A percentile compares a stretch with the other conserved stretches of the same genome.
Evolutionary conservation across 2,113 vertebrate species (phyloP).

Genomic region (Elachura formosa): DNA sequence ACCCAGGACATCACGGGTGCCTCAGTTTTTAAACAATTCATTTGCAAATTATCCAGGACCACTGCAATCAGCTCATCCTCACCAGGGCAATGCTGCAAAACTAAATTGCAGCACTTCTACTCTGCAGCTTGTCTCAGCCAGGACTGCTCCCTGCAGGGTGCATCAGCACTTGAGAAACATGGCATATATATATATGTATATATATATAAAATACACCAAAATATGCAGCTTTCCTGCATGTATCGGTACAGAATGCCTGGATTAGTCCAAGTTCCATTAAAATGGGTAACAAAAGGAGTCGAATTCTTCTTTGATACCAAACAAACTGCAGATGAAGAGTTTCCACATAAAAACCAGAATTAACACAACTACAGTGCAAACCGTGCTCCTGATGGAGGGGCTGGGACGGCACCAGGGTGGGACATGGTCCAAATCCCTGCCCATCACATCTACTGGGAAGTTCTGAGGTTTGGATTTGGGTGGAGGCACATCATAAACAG

Average conservation of each 20-base stretch:
- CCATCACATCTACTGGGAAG: fast-evolving
- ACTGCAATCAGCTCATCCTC: background rate
- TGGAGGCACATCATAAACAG: background rate
- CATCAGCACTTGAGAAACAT: background rate
- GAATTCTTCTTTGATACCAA: background rate
- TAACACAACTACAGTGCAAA: background rate
- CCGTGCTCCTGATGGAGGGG: background rate
- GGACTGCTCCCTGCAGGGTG: background rate
- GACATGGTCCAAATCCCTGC: background rate
- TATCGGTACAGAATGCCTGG: background rate
- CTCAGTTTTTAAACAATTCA: background rate
- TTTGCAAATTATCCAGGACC: background rate
- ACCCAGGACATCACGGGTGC: background rate
- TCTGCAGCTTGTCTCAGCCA: background rate
- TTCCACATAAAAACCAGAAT: background rate
- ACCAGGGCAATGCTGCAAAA: background rate
- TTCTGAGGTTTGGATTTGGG: background rate
- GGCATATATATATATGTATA: no score
- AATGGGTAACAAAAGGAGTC: background rate
- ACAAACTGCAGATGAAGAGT: background rate
- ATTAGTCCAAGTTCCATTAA: background rate
- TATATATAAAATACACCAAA: no score
- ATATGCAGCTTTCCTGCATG: background rate
- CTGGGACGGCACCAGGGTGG: background rate
- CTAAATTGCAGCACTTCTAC: background rate